Base-by-base conservation (phyloP, 35 echinoderm and acorn worm genomes). In the Patiria miniata region DNA sequence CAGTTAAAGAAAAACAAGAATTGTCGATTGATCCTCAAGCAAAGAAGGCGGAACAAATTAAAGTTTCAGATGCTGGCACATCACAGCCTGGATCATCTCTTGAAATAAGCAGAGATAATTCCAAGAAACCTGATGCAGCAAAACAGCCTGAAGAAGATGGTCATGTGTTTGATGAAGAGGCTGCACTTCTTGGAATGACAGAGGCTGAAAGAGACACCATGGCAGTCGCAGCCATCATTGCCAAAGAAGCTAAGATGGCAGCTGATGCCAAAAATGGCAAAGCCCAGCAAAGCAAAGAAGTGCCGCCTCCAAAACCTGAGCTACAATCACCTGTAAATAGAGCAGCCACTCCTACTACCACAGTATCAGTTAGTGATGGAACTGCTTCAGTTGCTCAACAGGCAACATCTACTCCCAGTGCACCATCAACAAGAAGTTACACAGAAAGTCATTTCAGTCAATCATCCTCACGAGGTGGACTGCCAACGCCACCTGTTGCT, bases 121-220 rank as follows among this genome's bases (percentile, higher is more conserved):
- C 79, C 39, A 42, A 52, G 30, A 40, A 22, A 68, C 16, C 88
- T 51, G 54, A 6, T 44, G 22, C 52, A 16, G 22, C 37, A 26
- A 36, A 33, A 36, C 37, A 22, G 7, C 30, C 81, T 19, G 56
- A 38, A 37, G 79, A 82, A 57, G 78, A 83, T 36, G 78, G 81
- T 44, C 54, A 59, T 86, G 83, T 77, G 39, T 95, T 95, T 89
- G 93, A 95, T 89, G 93, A 95, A 86, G 93, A 91, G 38, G 86
- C 80, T 85, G 89, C 90, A 26, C 55, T 95, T 15, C 89, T 86
- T 50, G 86, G 90, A 18, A 95, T 95, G 93, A 95, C 93, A 40
- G 89, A 95, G 57, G 93, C 90, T 59, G 93, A 95, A 36, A 91
- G 93, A 82, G 93, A 91, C 39, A 91, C 90, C 12, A 91, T 92